These are phyloP conservation scores for Anhinga anhinga DNA, from an alignment of 2,113 vertebrate genomes.

Conservation along the genomic window DNA sequence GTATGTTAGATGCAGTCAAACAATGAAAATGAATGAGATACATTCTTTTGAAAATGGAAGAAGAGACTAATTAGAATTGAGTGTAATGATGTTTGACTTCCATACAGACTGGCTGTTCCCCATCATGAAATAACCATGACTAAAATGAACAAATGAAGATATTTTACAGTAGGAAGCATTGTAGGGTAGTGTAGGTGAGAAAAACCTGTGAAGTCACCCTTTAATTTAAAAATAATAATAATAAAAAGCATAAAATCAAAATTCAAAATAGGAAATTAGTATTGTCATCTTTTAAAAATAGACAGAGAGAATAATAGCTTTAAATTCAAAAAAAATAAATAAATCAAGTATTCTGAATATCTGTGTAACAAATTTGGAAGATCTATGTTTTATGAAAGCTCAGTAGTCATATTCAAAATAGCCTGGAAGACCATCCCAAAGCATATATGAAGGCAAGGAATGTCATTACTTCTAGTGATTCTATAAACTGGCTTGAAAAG, in stretches of 20 bases:
- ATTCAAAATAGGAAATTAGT: not conserved
- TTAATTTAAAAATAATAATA: not conserved
- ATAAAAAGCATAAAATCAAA: not conserved
- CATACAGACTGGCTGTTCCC: not conserved
- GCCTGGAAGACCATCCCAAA: not conserved
- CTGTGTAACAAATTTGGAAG: not conserved
- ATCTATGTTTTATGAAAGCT: not conserved
- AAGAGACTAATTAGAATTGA: conserved; percentile 13
- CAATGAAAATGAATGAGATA: conserved; percentile 15
- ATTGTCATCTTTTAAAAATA: not conserved
- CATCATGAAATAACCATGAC: conserved; percentile 2
- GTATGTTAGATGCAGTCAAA: conserved; percentile 1
- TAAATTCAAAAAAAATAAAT: not conserved
- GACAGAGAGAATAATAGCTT: not conserved
- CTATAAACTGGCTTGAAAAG: not conserved
- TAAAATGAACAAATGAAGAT: conserved; percentile 4
- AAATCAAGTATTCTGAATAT: not conserved
- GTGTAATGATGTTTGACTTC: conserved; percentile 38
- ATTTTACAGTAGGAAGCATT: not conserved
- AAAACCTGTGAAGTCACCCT: not conserved
- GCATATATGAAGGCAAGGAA: not conserved
- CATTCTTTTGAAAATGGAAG: conserved; percentile 18
- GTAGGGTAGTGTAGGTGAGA: not conserved
- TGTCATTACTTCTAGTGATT: not conserved
- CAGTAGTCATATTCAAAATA: not conserved